A percentile compares a stretch with the other conserved stretches of the same genome.
phyloP scores from a whole-genome alignment of 2,888 invertebrate species.

The Drosophila flavopinicola region DNA sequence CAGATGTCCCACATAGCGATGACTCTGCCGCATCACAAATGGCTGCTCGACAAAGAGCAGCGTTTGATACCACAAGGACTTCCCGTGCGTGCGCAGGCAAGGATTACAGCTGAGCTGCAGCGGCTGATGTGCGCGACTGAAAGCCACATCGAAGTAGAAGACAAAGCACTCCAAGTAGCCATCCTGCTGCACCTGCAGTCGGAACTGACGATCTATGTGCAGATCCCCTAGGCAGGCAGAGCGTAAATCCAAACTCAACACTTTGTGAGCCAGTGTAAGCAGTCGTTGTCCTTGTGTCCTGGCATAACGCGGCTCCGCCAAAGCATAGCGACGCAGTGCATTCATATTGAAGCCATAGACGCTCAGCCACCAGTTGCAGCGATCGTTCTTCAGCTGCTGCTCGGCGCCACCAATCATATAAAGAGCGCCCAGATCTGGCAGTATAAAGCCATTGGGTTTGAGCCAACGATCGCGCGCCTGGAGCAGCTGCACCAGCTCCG shows the following conservation, averaged over 20 bases:
- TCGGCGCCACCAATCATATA: constrained; percentile 96
- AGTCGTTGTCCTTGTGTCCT: constrained; percentile 4
- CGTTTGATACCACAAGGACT: constrained; percentile 59
- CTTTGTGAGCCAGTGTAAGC: constrained; percentile 53
- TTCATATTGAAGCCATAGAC: constrained; percentile 99
- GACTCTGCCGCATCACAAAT: constrained; percentile 42
- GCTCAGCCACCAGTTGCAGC: constrained; percentile 99
- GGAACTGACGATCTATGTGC: constrained; percentile 34
- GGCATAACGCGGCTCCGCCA: constrained; percentile 91
- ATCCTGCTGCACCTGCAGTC: constrained; percentile 28
- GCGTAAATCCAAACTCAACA: constrained; percentile 43
- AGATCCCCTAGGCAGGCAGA: constrained; percentile 25
- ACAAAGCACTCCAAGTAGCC: constrained; percentile 54
- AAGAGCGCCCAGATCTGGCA: constrained; percentile 95
- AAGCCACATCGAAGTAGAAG: constrained; percentile 64
- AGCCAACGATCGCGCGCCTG: constrained; percentile 99
- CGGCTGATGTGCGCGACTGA: constrained; percentile 50
- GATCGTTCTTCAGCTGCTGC: constrained; percentile 98
- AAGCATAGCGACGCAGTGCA: constrained; percentile 96
- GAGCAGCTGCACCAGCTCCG: constrained; percentile 98
- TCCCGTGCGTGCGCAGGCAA: constrained; percentile 7
- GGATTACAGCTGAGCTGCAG: constrained; percentile 58
- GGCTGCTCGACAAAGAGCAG: constrained; percentile 57
- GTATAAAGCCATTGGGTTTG: constrained; percentile 93
- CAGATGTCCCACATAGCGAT: constrained; percentile 47